A percentile compares a stretch with the other conserved stretches of the same genome.
These are phyloP conservation scores for Polyodon spathula DNA, from an alignment of 2,113 vertebrate species.

Conservation along the genomic window DNA sequence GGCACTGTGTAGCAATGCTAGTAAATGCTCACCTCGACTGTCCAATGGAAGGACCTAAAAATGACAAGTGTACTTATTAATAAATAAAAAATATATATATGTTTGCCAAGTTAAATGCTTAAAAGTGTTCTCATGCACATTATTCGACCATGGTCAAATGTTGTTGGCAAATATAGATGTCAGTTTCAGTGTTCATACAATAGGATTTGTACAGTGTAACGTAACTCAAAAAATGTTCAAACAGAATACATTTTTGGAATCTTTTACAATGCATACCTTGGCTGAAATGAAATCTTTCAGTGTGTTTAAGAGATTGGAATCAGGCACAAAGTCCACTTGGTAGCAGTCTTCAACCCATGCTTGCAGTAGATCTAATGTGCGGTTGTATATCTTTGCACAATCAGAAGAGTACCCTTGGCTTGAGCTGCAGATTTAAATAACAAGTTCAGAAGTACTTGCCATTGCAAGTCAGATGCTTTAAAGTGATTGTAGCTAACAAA, in stretches of 20 bases:
- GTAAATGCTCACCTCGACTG: constrained; percentile 57
- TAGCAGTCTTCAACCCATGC: constrained; percentile 78
- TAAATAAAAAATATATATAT: not conserved
- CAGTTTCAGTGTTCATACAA: too few species aligned
- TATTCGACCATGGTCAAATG: too few species aligned
- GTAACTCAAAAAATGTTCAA: too few species aligned
- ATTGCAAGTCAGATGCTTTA: too few species aligned
- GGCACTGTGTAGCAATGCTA: constrained; percentile 55
- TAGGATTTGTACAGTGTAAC: too few species aligned
- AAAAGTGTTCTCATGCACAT: too few species aligned
- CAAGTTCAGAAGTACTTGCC: not conserved
- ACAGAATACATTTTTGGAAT: not conserved
- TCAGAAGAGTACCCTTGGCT: constrained; percentile 45
- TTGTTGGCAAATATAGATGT: too few species aligned
- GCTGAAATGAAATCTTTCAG: constrained; percentile 69
- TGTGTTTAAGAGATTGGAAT: constrained; percentile 46
- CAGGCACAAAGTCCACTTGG: constrained; percentile 64
- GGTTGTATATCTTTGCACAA: constrained; percentile 68
- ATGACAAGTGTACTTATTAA: not conserved
- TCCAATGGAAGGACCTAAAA: constrained; percentile 66
- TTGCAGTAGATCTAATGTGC: constrained; percentile 79
- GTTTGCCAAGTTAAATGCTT: not conserved
- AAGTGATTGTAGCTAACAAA: too few species aligned
- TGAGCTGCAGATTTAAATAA: constrained; percentile 22
- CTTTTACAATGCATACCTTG: constrained; percentile 54